A percentile compares a stretch with the other conserved stretches of the same genome.
Conservation (phyloP, 2,797 vertebrate species). For the Selene dorsalis region DNA sequence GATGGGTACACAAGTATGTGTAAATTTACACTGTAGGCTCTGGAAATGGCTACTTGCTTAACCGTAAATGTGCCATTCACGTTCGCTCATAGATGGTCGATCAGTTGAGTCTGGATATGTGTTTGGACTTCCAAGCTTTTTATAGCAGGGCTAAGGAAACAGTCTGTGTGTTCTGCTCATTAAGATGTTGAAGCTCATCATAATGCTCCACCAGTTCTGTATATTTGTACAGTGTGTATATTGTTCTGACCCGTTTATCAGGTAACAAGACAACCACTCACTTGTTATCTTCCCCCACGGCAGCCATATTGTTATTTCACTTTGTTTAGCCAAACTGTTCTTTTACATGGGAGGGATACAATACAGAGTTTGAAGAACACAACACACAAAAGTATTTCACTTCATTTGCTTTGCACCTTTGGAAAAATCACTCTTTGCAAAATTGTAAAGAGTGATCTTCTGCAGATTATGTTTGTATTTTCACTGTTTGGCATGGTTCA, state of each 20-base stretch:
- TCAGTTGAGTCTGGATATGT: conserved; percentile 1
- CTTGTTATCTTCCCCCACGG: conserved; percentile 10
- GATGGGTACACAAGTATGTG: background rate
- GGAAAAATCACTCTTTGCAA: conserved; percentile 5
- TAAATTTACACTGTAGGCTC: conserved; percentile 9
- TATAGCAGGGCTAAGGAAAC: conserved; percentile 21
- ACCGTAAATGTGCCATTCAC: conserved; percentile 38
- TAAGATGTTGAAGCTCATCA: background rate
- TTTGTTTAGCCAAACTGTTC: conserved; percentile 5
- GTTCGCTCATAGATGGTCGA: background rate
- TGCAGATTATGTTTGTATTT: conserved; percentile 8
- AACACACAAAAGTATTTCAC: conserved; percentile 5
- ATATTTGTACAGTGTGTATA: conserved; percentile 56
- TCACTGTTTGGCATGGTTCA: background rate
- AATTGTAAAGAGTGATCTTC: background rate
- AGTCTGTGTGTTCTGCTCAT: conserved; percentile 36
- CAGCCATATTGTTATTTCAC: conserved; percentile 22
- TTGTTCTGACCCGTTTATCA: conserved; percentile 31
- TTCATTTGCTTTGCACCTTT: conserved; percentile 28
- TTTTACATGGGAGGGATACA: conserved; percentile 7
- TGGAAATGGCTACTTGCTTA: conserved; percentile 10
- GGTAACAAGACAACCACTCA: conserved; percentile 22
- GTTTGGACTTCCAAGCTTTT: conserved; percentile 23
- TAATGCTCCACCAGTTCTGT: conserved; percentile 22
- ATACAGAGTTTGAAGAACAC: conserved; percentile 15